Evolutionary conservation across 2,113 vertebrate genomes (phyloP), one percentile per base, ranked within the genome.

Genomic region (Phylloscopus whistleri): DNA sequence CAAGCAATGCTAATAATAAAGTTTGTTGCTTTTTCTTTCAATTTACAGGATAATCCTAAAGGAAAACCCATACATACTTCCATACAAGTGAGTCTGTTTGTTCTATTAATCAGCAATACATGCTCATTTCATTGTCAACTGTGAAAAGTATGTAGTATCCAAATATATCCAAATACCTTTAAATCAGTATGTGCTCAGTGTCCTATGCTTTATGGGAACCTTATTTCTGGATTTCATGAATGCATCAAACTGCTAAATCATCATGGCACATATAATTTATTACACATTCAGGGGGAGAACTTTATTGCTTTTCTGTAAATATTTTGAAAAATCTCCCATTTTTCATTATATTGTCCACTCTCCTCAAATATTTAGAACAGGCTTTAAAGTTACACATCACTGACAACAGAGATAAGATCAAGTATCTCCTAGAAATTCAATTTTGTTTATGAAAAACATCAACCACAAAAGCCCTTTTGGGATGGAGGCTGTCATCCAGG

Each of bases 51-150:
- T 46, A 72, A 86, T 31, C 30, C 73, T 41, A 48, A 77, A 14
- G 86, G 73, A 44, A 62, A 41, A 35, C 3, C 1, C 24, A 80
- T 24, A 31, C 79, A 92, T 43, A 64, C 5, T 52, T 87, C 26
- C 35, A 60, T 33, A 93, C 60, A 80, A 70, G 96, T 97, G 87
- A 95, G 96, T 92, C 23, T 90, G 10, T 16, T 68, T 90, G 9
- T 80, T 77, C 43, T 88, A 7, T 77, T 67, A 33, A 70, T 89
- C 46, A 70, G 28, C 23, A 69, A 51, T 58, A 26, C 2, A 3
- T 55, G 12, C 48, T 67, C 8, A 10, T 48, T 80, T 52, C 16
- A 24, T 22, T 66, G 35, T 37, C 6, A 66, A 23, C 21, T 67
- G 4, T 74, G 48, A 89, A 72, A 74, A 78, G 20, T 14, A 87